Conservation (phyloP, 2,888 invertebrate species). For the Tenthredo mesomela region DNA sequence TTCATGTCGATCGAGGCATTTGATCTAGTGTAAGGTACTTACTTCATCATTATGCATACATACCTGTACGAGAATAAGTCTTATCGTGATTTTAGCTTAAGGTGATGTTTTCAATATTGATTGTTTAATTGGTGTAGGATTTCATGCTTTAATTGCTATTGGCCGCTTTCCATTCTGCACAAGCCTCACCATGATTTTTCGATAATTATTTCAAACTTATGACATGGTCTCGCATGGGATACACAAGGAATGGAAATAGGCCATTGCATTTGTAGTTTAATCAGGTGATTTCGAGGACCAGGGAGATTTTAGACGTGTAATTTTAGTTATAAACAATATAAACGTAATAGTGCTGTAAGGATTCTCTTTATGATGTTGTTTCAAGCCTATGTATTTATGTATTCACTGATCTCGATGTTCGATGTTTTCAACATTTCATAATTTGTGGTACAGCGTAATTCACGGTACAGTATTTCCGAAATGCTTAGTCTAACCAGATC, state of each 20-base stretch:
- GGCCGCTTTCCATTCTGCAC: slow-evolving; percentile 37
- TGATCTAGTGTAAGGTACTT: neutral
- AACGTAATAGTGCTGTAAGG: neutral
- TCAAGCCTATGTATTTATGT: neutral
- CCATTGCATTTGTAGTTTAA: slow-evolving; percentile 23
- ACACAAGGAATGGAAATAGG: slow-evolving; percentile 38
- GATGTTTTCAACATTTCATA: neutral
- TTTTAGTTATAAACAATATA: slow-evolving; percentile 39
- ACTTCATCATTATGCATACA: neutral
- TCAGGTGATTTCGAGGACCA: neutral
- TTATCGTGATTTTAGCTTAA: slow-evolving; percentile 40
- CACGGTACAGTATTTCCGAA: neutral
- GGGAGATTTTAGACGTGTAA: neutral
- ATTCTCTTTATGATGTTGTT: neutral
- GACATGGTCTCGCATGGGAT: slow-evolving; percentile 14
- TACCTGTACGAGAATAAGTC: slow-evolving; percentile 2
- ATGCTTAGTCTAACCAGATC: neutral
- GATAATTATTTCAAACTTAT: neutral
- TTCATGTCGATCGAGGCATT: neutral
- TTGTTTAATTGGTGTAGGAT: slow-evolving; percentile 36
- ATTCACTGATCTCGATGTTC: neutral
- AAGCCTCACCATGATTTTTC: slow-evolving; percentile 14
- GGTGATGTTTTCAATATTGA: slow-evolving; percentile 34
- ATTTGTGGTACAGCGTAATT: neutral
- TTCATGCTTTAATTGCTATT: slow-evolving; percentile 33